Percentiles rank a stretch among this genome's conserved stretches.
phyloP scores from a whole-genome alignment of 2,113 vertebrate species.

The Pipa parva region DNA sequence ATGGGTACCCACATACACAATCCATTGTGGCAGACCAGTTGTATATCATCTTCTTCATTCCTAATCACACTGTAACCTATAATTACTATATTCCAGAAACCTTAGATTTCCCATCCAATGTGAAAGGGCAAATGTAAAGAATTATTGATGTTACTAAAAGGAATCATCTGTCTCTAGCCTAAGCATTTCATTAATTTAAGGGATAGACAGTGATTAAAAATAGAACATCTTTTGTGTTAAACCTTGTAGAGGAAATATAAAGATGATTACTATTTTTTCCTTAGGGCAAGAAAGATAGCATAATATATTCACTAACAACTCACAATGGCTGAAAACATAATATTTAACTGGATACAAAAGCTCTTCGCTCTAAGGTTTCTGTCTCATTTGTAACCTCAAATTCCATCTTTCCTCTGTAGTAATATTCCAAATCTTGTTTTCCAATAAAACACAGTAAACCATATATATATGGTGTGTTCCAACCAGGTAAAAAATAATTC shows the following conservation, averaged over 20 bases:
- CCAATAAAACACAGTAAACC: not conserved
- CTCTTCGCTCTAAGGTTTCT: not conserved
- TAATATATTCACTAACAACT: not conserved
- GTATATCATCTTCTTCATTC: too few relatives aligned
- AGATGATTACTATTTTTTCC: not conserved
- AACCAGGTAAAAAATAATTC: not conserved
- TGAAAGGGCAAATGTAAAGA: not conserved
- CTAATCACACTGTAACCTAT: not conserved
- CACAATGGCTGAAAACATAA: not conserved
- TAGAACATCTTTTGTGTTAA: not conserved
- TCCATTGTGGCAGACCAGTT: too few relatives aligned
- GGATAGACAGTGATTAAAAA: not conserved
- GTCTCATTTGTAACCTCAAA: not conserved
- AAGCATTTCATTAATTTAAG: not conserved
- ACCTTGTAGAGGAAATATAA: slow-evolving; percentile 2
- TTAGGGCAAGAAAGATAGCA: not conserved
- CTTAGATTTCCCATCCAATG: not conserved
- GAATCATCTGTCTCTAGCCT: not conserved
- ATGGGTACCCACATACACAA: too few relatives aligned
- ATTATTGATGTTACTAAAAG: not conserved
- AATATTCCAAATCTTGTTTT: not conserved
- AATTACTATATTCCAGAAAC: not conserved
- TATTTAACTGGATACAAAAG: not conserved
- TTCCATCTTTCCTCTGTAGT: not conserved
- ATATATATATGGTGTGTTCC: not conserved